A percentile compares a stretch with the other conserved stretches of the same genome.
Evolutionary conservation across 1,140 invertebrate species (phyloP).

Genomic region (Drosophila repleta): DNA sequence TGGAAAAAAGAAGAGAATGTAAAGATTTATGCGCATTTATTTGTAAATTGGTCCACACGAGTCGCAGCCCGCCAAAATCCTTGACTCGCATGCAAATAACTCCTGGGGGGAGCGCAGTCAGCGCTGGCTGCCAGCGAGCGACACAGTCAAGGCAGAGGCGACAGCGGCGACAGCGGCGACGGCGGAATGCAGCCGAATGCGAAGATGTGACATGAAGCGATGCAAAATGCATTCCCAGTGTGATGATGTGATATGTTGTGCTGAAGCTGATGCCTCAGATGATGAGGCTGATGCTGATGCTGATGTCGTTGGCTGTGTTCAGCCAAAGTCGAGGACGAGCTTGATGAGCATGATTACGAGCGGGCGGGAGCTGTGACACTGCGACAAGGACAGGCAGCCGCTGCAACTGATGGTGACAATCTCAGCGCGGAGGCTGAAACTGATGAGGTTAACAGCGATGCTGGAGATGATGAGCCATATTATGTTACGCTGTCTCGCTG

Average conservation of each 20-base stretch:
- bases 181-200: conserved; percentile 27
- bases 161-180: conserved; percentile 4
- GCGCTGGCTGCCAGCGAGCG: neutral
- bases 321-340: conserved; percentile 33
- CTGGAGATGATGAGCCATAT: conserved; percentile 75
- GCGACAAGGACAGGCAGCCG: conserved; percentile 21
- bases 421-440: conserved; percentile 55
- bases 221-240: conserved; percentile 70
- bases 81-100: conserved; percentile 41
- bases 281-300: conserved; percentile 39
- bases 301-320: neutral
- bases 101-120: neutral
- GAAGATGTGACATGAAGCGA: conserved; percentile 51
- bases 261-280: conserved; percentile 5
- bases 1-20: neutral
- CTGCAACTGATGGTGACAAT: conserved; percentile 51
- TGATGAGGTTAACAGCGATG: conserved; percentile 71
- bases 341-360: conserved; percentile 54
- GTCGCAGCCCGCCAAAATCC: conserved; percentile 32
- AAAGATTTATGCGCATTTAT: conserved; percentile 6
- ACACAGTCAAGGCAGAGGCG: too few species aligned
- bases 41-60: conserved; percentile 12
- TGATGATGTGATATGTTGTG: conserved; percentile 63
- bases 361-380: neutral
- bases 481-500: conserved; percentile 55